Evolutionary conservation across 2,888 invertebrate species (phyloP).

Genomic region (Spisula subtruncata): DNA sequence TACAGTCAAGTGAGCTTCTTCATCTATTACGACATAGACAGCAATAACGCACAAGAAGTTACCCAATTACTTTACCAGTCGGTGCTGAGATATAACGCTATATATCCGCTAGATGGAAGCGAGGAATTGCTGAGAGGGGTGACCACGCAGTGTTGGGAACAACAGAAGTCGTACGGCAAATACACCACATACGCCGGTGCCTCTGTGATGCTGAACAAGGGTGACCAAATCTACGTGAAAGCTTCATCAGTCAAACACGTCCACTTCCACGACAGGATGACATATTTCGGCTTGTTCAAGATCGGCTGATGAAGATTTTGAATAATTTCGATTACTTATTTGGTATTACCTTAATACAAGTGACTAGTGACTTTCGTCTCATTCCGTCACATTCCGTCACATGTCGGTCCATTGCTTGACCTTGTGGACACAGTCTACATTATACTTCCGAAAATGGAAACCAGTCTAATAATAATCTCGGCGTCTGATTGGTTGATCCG

Average conservation of each 20-base stretch:
- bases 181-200: conserved; percentile 76
- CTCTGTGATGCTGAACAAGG: conserved; percentile 64
- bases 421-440: neutral
- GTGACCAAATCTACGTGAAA: conserved; percentile 74
- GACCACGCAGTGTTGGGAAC: conserved; percentile 73
- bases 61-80: conserved; percentile 71
- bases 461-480: too few species aligned
- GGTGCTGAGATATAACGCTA: conserved; percentile 71
- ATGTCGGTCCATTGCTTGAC: neutral
- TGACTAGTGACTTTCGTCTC: neutral
- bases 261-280: conserved; percentile 17
- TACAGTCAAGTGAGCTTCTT: conserved; percentile 76
- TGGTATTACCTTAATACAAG: neutral
- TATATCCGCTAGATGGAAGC: conserved; percentile 71
- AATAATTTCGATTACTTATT: neutral
- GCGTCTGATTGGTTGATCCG: too few species aligned
- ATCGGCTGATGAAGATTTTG: conserved; percentile 29
- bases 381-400: neutral
- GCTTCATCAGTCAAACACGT: conserved; percentile 65
- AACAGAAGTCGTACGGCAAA: conserved; percentile 68
- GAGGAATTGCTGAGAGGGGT: conserved; percentile 73
- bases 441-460: neutral
- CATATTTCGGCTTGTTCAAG: conserved; percentile 68
- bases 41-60: neutral
- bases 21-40: conserved; percentile 61